A percentile compares a stretch with the other conserved stretches of the same genome.
phyloP scores from a whole-genome alignment of 53 echinoderm and acorn worm genomes.

The Hippasteria phrygiana region DNA sequence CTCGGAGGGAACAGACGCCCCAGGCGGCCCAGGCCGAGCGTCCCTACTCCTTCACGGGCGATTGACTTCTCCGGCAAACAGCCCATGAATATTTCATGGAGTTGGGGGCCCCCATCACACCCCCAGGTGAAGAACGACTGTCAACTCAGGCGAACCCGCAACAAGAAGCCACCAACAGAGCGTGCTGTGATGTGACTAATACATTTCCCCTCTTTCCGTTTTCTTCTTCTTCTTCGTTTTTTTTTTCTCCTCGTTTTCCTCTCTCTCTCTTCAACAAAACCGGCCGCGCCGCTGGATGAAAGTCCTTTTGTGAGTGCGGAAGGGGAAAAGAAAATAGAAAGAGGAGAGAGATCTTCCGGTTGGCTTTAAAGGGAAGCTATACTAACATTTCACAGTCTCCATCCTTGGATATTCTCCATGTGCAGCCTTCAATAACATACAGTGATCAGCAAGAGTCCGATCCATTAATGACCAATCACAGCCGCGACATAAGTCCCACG shows the following conservation, averaged over 20 bases:
- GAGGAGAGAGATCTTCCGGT: not conserved
- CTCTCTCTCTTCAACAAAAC: not conserved
- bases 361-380: conserved; percentile 28
- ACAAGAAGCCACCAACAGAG: conserved; percentile 57
- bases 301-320: conserved; percentile 42
- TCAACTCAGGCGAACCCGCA: conserved; percentile 61
- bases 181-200: conserved; percentile 55
- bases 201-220: conserved; percentile 39
- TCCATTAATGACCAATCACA: too few species aligned
- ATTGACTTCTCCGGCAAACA: conserved; percentile 68
- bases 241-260: conserved; percentile 11
- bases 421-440: too few species aligned
- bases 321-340: not conserved
- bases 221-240: conserved; percentile 13
- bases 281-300: conserved; percentile 36
- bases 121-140: conserved; percentile 54
- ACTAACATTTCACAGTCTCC: not conserved
- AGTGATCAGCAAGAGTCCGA: too few species aligned
- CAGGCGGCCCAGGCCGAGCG: conserved; percentile 48
- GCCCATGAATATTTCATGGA: conserved; percentile 77
- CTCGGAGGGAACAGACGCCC: conserved; percentile 30
- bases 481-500: too few species aligned
- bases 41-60: conserved; percentile 59
- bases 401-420: not conserved
- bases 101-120: conserved; percentile 26